Percentiles rank a stretch among this genome's conserved stretches.
phyloP scores from a whole-genome alignment of 2,888 invertebrate species.

The Drosophila mettleri region DNA sequence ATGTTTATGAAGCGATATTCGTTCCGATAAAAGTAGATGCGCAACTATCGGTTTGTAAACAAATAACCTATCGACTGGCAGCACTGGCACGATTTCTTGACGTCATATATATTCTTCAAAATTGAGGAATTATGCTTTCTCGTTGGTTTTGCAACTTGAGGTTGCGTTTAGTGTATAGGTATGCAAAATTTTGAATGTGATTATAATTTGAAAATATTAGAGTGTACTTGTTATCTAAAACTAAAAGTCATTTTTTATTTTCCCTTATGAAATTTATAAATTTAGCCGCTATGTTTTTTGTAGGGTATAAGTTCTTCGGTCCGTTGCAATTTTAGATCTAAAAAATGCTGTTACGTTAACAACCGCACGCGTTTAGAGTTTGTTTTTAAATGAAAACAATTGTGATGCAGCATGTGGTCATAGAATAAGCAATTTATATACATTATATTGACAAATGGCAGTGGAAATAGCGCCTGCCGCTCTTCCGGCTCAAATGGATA shows the following conservation, averaged over 20 bases:
- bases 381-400: conserved; percentile 53
- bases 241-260: not conserved
- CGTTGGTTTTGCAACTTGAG: not conserved
- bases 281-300: not conserved
- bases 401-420: conserved; percentile 35
- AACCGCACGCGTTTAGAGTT: conserved; percentile 43
- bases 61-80: not conserved
- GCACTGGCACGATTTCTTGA: conserved; percentile 16
- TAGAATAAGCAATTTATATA: conserved; percentile 1
- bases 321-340: not conserved
- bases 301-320: conserved; percentile 36
- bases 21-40: not conserved
- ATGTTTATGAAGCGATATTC: conserved; percentile 41
- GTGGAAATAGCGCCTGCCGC: conserved; percentile 40
- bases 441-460: conserved; percentile 37
- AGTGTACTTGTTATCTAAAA: not conserved
- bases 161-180: no score
- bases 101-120: not conserved
- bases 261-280: not conserved
- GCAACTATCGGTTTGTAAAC: conserved; percentile 12
- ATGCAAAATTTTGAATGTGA: not conserved
- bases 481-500: conserved; percentile 21
- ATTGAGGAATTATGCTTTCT: no score
- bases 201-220: not conserved
- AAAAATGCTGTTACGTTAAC: conserved; percentile 63